phyloP scores from a whole-genome alignment of 2,797 vertebrate species.

The Jordanella pulchra region DNA sequence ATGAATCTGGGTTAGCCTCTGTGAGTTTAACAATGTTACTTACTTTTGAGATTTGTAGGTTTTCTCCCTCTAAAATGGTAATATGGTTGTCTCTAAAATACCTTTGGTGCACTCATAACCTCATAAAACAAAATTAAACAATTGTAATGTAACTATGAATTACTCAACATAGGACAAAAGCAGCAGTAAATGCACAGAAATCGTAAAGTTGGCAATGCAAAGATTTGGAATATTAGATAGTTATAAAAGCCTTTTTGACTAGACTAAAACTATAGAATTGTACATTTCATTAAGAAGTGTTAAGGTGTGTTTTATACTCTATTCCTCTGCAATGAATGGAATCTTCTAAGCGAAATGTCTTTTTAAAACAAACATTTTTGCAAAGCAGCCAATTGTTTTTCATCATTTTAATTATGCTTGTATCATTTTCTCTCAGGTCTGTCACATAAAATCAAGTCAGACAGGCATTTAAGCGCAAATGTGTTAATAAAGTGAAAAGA shows the following conservation, averaged over 20 bases:
- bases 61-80: no score
- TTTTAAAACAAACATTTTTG: background rate
- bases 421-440: constrained; percentile 41
- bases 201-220: background rate
- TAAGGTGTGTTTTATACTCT: background rate
- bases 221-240: background rate
- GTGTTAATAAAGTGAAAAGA: constrained; percentile 57
- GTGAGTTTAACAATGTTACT: no score
- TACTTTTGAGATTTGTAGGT: no score
- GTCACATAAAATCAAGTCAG: constrained; percentile 60
- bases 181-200: background rate
- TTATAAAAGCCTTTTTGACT: background rate
- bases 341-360: background rate
- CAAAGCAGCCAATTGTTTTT: constrained; percentile 17
- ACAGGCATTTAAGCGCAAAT: constrained; percentile 50
- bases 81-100: no score
- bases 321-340: background rate
- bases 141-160: background rate
- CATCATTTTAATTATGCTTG: constrained; percentile 27
- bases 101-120: no score
- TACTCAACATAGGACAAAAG: background rate
- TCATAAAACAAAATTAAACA: background rate
- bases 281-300: background rate
- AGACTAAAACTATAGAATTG: background rate
- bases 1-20: no score